Conservation (phyloP, 92 coral and sea anemone species). For the Scolanthus callimorphus region DNA sequence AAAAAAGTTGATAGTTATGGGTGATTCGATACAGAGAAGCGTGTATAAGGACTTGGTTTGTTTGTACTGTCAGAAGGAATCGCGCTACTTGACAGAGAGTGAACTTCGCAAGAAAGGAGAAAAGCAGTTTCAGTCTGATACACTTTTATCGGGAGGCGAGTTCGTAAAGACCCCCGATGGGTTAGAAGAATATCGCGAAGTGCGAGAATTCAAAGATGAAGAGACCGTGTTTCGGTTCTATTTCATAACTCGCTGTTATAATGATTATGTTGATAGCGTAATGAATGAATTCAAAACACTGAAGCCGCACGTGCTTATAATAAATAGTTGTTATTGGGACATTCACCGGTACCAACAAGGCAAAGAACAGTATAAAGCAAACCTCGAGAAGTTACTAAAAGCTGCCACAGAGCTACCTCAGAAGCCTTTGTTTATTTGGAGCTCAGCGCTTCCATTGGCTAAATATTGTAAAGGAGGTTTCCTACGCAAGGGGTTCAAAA, state of each 20-base stretch:
- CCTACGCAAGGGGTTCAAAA: conserved; percentile 59
- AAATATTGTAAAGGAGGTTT: conserved; percentile 85
- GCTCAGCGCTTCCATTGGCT: conserved; percentile 75
- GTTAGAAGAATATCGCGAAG: conserved; percentile 65
- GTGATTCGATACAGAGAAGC: conserved; percentile 89
- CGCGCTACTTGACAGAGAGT: conserved; percentile 56
- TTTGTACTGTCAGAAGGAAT: conserved; percentile 52
- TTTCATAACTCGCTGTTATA: conserved; percentile 81
- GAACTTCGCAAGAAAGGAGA: conserved; percentile 85
- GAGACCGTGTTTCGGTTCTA: conserved; percentile 52
- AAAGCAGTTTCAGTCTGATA: conserved; percentile 62
- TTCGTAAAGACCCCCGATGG: conserved; percentile 52
- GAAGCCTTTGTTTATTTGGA: conserved; percentile 75
- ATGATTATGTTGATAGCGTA: conserved; percentile 72
- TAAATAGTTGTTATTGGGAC: conserved; percentile 94
- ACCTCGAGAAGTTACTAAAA: conserved; percentile 50
- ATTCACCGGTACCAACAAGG: conserved; percentile 68
- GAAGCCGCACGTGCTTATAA: conserved; percentile 74
- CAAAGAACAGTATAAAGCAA: conserved; percentile 43
- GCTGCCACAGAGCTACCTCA: conserved; percentile 39
- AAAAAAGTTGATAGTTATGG: conserved; percentile 70
- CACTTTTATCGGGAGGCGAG: conserved; percentile 61
- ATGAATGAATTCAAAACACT: conserved; percentile 53
- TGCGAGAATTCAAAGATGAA: conserved; percentile 56
- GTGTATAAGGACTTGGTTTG: conserved; percentile 92